phyloP scores from a whole-genome alignment of 2,113 vertebrate species.

The Choloepus hoffmanni region DNA sequence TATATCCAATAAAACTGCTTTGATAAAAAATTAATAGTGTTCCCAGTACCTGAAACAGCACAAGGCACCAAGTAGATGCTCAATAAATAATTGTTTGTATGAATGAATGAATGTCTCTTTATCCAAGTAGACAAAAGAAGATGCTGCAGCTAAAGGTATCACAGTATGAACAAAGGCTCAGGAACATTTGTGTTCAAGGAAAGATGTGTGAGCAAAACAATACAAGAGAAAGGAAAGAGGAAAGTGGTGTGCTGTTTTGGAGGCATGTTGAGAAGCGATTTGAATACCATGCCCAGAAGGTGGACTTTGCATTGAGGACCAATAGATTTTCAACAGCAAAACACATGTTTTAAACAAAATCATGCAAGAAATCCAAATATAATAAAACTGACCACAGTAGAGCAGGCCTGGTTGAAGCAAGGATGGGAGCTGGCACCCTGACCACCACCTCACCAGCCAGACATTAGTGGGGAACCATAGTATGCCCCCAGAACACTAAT shows the following conservation, averaged over 20 bases:
- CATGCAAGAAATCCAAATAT: background rate
- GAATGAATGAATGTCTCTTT: background rate
- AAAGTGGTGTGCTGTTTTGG: background rate
- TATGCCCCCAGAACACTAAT: background rate
- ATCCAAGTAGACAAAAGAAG: background rate
- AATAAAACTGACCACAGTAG: background rate
- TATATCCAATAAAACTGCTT: too few relatives aligned
- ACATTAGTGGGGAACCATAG: background rate
- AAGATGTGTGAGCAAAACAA: constrained; percentile 20
- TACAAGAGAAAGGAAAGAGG: background rate
- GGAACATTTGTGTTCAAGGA: background rate
- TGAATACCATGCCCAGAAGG: background rate
- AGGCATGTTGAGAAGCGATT: background rate
- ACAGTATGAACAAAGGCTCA: background rate
- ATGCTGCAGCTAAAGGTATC: background rate
- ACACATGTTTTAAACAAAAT: background rate
- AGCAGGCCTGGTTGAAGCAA: background rate
- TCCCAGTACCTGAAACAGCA: background rate
- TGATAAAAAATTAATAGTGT: background rate
- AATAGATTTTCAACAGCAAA: background rate
- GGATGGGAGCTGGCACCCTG: background rate
- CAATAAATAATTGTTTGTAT: background rate
- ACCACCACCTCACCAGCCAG: background rate
- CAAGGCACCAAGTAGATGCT: background rate
- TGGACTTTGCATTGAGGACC: background rate